Base-by-base conservation (phyloP, 1,140 invertebrate species). In the Zaprionus camerounensis region DNA sequence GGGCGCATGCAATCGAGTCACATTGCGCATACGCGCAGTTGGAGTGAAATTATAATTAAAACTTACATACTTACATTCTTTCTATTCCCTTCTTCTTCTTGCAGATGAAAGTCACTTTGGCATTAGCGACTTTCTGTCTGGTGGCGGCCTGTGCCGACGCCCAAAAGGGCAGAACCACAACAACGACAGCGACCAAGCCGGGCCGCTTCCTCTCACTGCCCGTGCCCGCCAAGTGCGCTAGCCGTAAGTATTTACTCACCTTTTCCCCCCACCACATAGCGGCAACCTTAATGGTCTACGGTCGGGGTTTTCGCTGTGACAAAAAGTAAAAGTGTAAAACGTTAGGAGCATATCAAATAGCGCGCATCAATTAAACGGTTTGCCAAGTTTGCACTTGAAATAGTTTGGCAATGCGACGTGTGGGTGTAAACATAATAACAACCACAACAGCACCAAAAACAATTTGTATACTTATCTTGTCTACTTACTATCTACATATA, bases 141-240 rank as follows among this genome's bases (percentile, higher is more conserved):
- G 90, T 91, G 81, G 86, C 80, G 41, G 87, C 91, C 72, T 88
- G 78, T 64, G 81, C 80, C 75, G 72, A 87, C 70, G 91, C 92
- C 55, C 80, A 81, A 55, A 77, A 76, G 74, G 91, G 91, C 80
- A 91, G 85, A 90, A 91, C 84, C 66, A 84, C 86, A 77, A 88
- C 87, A 55, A 92, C 82, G 55, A 88, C 88, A 80, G 86, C 94
- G 44, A 93, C 92, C 68, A 92, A 93, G 76, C 91, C 91, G 41
- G 96, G 96, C 86, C 94, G 96, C 90, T 97, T 97, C 94, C 94
- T 97, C 61, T 96, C 96, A 56, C 94, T 97, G 63, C 96, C 96
- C 24, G 94, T 95, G 67, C 94, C 96, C 71, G 94, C 96, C 85
- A 97, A 97, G 94, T 97, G 96, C 93, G 94, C 96, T 38, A 96